These are phyloP conservation scores for Macroramphosus scolopax DNA, from an alignment of 2,797 vertebrate species.

Conservation along the genomic window DNA sequence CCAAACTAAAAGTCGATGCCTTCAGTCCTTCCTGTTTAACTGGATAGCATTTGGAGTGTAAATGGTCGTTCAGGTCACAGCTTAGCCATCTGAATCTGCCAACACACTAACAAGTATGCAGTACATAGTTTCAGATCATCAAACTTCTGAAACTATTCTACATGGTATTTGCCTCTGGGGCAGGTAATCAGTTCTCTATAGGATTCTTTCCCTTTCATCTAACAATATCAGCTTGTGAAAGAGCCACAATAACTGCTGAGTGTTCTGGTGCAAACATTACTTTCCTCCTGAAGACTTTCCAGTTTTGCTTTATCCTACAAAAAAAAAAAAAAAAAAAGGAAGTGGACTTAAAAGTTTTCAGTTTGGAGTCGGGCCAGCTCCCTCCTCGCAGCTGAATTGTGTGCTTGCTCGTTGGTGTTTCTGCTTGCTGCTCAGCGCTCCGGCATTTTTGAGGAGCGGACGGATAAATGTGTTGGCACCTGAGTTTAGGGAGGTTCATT, in stretches of 20 bases:
- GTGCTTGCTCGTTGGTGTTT: slow-evolving; percentile 38
- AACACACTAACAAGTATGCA: too few relatives aligned
- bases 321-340: background rate
- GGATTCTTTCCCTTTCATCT: background rate
- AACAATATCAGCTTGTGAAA: background rate
- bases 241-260: too few relatives aligned
- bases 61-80: too few relatives aligned
- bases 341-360: slow-evolving; percentile 10
- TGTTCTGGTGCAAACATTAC: background rate
- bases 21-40: background rate
- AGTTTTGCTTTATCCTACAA: background rate
- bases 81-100: too few relatives aligned
- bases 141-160: too few relatives aligned
- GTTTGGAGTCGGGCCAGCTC: slow-evolving; percentile 50
- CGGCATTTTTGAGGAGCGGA: slow-evolving; percentile 24
- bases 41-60: background rate
- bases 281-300: background rate
- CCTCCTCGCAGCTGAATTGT: slow-evolving; percentile 22
- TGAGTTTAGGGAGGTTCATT: slow-evolving; percentile 22
- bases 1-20: slow-evolving; percentile 47
- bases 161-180: background rate
- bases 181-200: background rate
- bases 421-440: slow-evolving; percentile 42
- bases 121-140: too few relatives aligned
- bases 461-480: slow-evolving; percentile 25